Conservation (phyloP, 2,797 vertebrate species). For the Erethizon dorsatum region DNA sequence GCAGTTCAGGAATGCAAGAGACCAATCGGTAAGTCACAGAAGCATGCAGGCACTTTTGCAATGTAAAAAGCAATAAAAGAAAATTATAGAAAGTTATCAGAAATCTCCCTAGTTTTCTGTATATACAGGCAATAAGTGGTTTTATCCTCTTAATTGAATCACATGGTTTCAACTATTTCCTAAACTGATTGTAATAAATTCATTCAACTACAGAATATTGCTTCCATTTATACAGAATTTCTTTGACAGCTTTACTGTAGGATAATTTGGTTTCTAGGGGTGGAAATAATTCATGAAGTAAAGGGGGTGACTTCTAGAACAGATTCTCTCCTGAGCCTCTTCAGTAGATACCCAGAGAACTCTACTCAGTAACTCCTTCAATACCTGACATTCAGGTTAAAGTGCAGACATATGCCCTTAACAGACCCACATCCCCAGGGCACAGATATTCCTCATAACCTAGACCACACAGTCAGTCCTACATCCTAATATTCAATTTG, state of each 20-base stretch:
- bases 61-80: slow-evolving; percentile 62
- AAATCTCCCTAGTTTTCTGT: slow-evolving; percentile 25
- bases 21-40: slow-evolving; percentile 44
- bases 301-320: slow-evolving; percentile 27
- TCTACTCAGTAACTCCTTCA: slow-evolving; percentile 45
- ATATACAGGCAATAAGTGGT: slow-evolving; percentile 15
- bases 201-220: slow-evolving; percentile 52
- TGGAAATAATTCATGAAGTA: slow-evolving; percentile 62
- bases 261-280: slow-evolving; percentile 51
- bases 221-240: slow-evolving; percentile 46
- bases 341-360: background rate
- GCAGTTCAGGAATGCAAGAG: slow-evolving; percentile 18
- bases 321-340: slow-evolving; percentile 18
- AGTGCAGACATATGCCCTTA: background rate
- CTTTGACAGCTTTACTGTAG: slow-evolving; percentile 25
- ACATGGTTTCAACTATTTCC: slow-evolving; percentile 53
- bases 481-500: background rate
- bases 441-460: slow-evolving; percentile 8
- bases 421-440: background rate
- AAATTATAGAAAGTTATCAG: slow-evolving; percentile 45
- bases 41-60: background rate
- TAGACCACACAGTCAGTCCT: background rate
- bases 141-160: slow-evolving; percentile 27
- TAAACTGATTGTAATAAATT: slow-evolving; percentile 39
- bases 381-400: background rate